These are phyloP conservation scores for Phymanthus crucifer DNA, from an alignment of 92 coral and sea anemone species.

Conservation along the genomic window DNA sequence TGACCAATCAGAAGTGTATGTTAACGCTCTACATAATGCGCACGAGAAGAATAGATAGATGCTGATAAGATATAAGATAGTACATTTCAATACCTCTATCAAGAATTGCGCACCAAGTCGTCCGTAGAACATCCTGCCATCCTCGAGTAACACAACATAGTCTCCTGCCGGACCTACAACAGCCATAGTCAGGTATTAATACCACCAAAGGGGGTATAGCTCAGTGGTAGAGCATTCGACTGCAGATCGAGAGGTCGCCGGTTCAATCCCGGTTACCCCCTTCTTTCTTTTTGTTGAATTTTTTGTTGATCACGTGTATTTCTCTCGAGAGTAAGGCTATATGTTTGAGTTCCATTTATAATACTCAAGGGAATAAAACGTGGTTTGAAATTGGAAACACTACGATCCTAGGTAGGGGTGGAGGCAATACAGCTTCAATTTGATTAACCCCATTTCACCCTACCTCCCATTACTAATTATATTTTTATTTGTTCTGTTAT, in stretches of 20 bases:
- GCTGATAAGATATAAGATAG: not conserved
- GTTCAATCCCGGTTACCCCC: slow-evolving; percentile 97
- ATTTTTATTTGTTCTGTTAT: not conserved
- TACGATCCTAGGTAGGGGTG: too few species aligned
- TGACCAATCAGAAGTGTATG: too few species aligned
- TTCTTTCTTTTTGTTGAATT: not conserved
- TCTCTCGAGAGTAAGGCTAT: too few species aligned
- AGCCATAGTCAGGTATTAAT: not conserved
- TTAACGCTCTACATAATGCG: too few species aligned
- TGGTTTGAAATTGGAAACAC: too few species aligned
- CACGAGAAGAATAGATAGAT: too few species aligned
- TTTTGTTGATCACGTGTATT: too few species aligned
- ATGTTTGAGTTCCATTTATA: too few species aligned
- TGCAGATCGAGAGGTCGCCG: slow-evolving; percentile 99
- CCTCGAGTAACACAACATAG: slow-evolving; percentile 37
- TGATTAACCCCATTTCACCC: not conserved
- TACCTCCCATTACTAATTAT: not conserved
- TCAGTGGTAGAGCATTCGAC: slow-evolving; percentile 97
- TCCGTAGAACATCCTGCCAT: slow-evolving; percentile 62
- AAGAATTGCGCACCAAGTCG: slow-evolving; percentile 36
- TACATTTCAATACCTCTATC: slow-evolving; percentile 51
- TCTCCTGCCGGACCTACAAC: slow-evolving; percentile 51
- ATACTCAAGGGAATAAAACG: too few species aligned
- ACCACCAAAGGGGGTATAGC: slow-evolving; percentile 87
- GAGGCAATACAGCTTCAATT: not conserved